These are phyloP conservation scores for Cephalophus harveyi DNA, from an alignment of 2,113 vertebrate species.

Conservation along the genomic window DNA sequence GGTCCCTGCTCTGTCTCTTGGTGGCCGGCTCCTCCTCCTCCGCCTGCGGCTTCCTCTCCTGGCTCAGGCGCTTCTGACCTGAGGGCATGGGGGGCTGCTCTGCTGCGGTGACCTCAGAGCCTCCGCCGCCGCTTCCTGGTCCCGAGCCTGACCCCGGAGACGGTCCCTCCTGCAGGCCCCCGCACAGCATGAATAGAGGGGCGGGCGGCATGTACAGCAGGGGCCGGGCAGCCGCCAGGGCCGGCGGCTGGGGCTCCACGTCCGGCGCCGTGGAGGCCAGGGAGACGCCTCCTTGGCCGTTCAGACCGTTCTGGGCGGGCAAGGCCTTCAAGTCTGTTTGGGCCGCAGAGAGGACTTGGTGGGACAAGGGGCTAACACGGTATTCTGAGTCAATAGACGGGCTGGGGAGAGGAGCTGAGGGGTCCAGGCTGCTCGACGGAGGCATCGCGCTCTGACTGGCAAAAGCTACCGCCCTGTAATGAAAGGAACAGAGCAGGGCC, in stretches of 20 bases:
- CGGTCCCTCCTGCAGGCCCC: slow-evolving; percentile 63
- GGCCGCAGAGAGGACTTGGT: slow-evolving; percentile 57
- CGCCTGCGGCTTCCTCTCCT: not conserved
- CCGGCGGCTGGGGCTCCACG: slow-evolving; percentile 57
- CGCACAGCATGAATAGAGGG: slow-evolving; percentile 88
- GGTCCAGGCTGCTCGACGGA: slow-evolving; percentile 42
- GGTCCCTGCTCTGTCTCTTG: slow-evolving; percentile 73
- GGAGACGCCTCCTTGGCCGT: slow-evolving; percentile 33
- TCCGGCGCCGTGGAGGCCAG: not conserved
- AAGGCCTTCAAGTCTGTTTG: slow-evolving; percentile 61
- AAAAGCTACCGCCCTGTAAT: slow-evolving; percentile 62
- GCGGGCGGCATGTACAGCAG: slow-evolving; percentile 88
- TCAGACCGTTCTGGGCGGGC: slow-evolving; percentile 43
- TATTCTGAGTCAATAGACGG: slow-evolving; percentile 79
- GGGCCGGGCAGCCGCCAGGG: slow-evolving; percentile 69
- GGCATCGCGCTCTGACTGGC: not conserved
- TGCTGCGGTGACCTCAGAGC: not conserved
- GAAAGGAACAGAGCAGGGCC: not conserved
- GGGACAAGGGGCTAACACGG: slow-evolving; percentile 66
- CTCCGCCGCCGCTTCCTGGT: not conserved
- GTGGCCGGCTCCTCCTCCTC: slow-evolving; percentile 71
- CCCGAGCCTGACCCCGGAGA: not conserved
- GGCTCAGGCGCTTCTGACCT: slow-evolving; percentile 71
- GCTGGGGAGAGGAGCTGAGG: slow-evolving; percentile 49
- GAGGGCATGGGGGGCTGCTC: not conserved